Conservation (phyloP, 2,888 invertebrate species). For the Ceriagrion tenellum region DNA sequence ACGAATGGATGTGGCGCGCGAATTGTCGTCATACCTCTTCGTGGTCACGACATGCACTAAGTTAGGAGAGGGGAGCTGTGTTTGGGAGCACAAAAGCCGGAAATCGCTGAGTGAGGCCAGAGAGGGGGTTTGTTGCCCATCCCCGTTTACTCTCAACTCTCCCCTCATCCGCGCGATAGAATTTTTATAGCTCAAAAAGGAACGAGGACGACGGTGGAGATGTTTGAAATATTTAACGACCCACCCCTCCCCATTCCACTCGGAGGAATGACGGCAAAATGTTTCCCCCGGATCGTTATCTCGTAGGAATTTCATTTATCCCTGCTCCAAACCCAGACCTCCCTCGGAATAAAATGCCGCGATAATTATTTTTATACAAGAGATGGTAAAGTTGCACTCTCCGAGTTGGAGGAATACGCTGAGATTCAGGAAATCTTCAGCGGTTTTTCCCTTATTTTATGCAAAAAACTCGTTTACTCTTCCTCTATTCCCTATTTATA, state of each 20-base stretch:
- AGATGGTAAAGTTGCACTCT: not conserved
- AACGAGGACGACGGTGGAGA: not conserved
- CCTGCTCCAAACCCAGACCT: not conserved
- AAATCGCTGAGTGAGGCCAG: not conserved
- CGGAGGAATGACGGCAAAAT: conserved; percentile 24
- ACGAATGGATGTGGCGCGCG: no score
- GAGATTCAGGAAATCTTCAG: not conserved
- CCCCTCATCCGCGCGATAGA: not conserved
- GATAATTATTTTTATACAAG: conserved; percentile 12
- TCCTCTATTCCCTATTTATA: not conserved
- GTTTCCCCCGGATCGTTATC: conserved; percentile 29
- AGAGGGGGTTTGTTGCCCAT: not conserved
- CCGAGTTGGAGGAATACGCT: not conserved
- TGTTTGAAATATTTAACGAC: conserved; percentile 39
- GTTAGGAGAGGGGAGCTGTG: not conserved
- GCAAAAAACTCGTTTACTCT: not conserved
- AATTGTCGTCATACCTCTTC: no score
- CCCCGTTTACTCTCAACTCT: not conserved
- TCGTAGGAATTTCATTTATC: conserved; percentile 6
- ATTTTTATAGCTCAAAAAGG: conserved; percentile 16
- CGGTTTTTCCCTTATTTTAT: not conserved
- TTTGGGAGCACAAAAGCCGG: not conserved
- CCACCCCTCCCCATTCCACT: not conserved
- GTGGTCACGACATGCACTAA: no score
- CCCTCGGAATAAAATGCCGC: not conserved